phyloP scores from a whole-genome alignment of 2,113 vertebrate genomes.

The Phylloscopus trochiloides region DNA sequence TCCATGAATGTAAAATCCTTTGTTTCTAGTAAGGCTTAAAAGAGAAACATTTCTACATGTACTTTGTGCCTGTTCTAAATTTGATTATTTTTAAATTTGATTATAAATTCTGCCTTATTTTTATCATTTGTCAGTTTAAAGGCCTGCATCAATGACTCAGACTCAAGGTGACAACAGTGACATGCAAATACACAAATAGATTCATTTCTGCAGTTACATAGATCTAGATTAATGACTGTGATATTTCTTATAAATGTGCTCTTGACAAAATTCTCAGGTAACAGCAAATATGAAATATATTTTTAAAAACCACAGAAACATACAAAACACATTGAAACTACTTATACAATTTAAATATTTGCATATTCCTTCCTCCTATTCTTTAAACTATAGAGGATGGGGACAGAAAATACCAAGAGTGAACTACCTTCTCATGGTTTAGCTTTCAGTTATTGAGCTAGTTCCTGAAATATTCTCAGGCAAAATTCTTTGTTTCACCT shows the following conservation, averaged over 20 bases:
- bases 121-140: conserved; percentile 38
- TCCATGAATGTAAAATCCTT: conserved; percentile 41
- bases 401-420: neutral
- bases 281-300: neutral
- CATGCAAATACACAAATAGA: conserved; percentile 11
- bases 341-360: neutral
- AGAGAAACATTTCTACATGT: conserved; percentile 1
- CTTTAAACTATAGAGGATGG: neutral
- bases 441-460: neutral
- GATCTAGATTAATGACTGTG: conserved; percentile 32
- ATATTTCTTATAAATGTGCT: neutral
- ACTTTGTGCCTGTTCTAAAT: conserved; percentile 30
- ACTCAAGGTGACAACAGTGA: conserved; percentile 11
- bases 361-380: neutral
- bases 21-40: conserved; percentile 5
- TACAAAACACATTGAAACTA: neutral
- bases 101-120: conserved; percentile 15
- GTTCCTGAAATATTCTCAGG: neutral
- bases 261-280: conserved; percentile 10
- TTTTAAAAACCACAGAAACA: neutral
- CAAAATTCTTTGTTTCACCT: neutral
- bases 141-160: conserved; percentile 8
- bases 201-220: conserved; percentile 12
- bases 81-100: neutral
- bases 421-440: neutral